Evolutionary conservation across 2,888 invertebrate species (phyloP), one percentile per base, ranked within the genome.

Genomic region (Lasiommata megera): DNA sequence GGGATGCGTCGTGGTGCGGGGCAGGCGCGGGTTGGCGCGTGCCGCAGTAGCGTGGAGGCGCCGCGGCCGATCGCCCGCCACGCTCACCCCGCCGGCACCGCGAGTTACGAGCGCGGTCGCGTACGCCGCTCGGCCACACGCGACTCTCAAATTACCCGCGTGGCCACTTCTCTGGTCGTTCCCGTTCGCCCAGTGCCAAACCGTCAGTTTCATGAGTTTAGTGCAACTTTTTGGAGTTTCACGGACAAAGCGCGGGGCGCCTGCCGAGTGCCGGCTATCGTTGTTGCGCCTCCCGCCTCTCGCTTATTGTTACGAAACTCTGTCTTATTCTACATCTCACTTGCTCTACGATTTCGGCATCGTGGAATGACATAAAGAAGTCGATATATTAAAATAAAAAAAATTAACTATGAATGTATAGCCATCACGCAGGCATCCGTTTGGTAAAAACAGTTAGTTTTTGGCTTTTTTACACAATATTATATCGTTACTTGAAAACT

Each of bases 11-110:
- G 77, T 68, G 67, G 74, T 67, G 73, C 70, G 73, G 68, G 68
- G 68, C 65, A 63, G 74, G 69, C 73, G 75, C 79, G 74, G 76
- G 73, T 71, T 78, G 76, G 79, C 85, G 86, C 88, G 87, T 86
- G 82, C 88, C 88, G 88, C 88, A 88, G 87, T 89, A 88, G 81
- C 84, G 88, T 84, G 86, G 81, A 84, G 83, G 85, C 83, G 82
- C 84, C 85, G 84, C 75, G 82, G 84, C 83, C 84, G 85, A 86
- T 80, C 81, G 76, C 76, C 69, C 67, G 69, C 71, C 66, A 65
- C 73, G 75, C 75, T 71, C 51, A 60, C 41, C 71, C 75, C 68
- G 75, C 72, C 73, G 73, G 70, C 76, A 70, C 63, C 71, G 75
- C 76, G 74, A 72, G 74, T 73, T 73, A 71, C 71, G 75, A 60